These are phyloP conservation scores for Volucella inanis DNA, from an alignment of 2,888 invertebrate species.

Conservation along the genomic window DNA sequence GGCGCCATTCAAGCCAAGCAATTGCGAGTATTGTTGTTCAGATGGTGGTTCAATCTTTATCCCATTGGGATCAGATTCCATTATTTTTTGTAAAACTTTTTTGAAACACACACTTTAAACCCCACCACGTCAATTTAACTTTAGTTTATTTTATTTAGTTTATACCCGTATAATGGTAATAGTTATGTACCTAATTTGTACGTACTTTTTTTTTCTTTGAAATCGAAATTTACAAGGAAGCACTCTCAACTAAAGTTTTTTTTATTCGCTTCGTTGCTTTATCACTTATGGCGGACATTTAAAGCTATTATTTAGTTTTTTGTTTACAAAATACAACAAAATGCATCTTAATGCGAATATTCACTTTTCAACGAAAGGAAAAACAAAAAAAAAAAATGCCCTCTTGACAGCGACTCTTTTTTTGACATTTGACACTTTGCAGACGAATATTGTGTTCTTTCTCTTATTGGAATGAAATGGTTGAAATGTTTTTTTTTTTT, in stretches of 20 bases:
- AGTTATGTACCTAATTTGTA: neutral
- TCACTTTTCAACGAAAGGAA: constrained; percentile 37
- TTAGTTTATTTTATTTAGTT: constrained; percentile 13
- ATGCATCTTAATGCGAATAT: constrained; percentile 66
- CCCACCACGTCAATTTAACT: constrained; percentile 2
- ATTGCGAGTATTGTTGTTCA: constrained; percentile 82
- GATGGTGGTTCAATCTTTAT: constrained; percentile 83
- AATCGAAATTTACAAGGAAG: constrained; percentile 19
- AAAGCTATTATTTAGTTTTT: constrained; percentile 62
- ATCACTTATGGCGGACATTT: constrained; percentile 14
- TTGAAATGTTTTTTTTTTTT: constrained; percentile 53
- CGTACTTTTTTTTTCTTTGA: neutral
- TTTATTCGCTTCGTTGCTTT: constrained; percentile 8
- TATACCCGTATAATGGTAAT: neutral
- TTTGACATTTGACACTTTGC: constrained; percentile 75
- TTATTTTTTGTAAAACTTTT: constrained; percentile 77
- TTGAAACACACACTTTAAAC: constrained; percentile 36
- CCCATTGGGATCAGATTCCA: constrained; percentile 83
- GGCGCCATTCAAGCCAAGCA: constrained; percentile 82
- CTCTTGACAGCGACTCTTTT: constrained; percentile 57
- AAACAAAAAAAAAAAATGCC: constrained; percentile 24
- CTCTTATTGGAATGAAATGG: constrained; percentile 66
- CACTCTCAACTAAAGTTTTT: constrained; percentile 18
- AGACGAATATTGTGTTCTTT: constrained; percentile 57
- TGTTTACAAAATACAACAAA: constrained; percentile 73